Evolutionary conservation across 2,797 vertebrate genomes (phyloP).

Genomic region (Hylomyscus alleni): DNA sequence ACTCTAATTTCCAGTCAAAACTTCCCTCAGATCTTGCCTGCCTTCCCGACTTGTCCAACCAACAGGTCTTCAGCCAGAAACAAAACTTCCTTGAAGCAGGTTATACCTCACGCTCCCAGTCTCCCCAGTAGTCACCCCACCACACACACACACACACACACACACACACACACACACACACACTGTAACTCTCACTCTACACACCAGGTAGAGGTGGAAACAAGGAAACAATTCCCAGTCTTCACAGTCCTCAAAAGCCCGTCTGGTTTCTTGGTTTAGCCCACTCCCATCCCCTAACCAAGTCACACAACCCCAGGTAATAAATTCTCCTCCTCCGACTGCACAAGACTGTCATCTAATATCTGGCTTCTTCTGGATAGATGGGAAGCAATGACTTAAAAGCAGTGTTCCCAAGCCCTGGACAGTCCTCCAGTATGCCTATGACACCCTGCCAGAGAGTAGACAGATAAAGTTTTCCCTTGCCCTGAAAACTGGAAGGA

Average conservation of each 20-base stretch:
- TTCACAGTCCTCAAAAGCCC: not conserved
- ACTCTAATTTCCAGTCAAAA: slow-evolving; percentile 70
- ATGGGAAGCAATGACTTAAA: slow-evolving; percentile 51
- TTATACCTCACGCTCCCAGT: not conserved
- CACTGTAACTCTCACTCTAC: not conserved
- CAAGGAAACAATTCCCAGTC: not conserved
- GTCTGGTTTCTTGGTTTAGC: not conserved
- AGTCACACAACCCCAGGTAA: not conserved
- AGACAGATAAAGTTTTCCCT: slow-evolving; percentile 64
- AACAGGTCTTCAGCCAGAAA: slow-evolving; percentile 15
- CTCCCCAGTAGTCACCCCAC: not conserved
- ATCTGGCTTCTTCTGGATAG: slow-evolving; percentile 21
- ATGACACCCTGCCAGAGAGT: slow-evolving; percentile 27
- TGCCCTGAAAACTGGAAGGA: slow-evolving; percentile 41
- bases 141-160: not conserved
- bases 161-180: not conserved
- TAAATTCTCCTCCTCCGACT: not conserved
- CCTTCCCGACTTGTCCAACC: slow-evolving; percentile 53
- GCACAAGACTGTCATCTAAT: not conserved
- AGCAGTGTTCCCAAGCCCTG: slow-evolving; percentile 27
- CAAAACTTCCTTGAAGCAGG: slow-evolving; percentile 56
- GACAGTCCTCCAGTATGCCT: not conserved
- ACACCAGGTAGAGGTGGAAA: slow-evolving; percentile 31
- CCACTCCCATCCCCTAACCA: not conserved
- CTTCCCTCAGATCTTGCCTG: slow-evolving; percentile 47